Percentiles rank a stretch among this genome's conserved stretches.
Evolutionary conservation across 2,888 invertebrate species (phyloP).

Genomic region (Diogma glabrata): DNA sequence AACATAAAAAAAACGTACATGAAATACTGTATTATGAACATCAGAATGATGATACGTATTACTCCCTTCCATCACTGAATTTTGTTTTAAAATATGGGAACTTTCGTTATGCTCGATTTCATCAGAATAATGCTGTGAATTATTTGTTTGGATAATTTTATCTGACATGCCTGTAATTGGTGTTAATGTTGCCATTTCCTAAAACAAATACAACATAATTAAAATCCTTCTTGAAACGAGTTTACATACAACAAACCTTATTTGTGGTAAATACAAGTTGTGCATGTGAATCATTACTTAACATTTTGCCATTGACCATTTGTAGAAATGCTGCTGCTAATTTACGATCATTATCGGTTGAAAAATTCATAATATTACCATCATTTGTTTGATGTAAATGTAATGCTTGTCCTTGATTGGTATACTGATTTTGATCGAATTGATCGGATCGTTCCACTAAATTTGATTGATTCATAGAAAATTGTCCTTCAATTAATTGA

Average conservation of each 20-base stretch:
- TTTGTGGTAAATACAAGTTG: conserved; percentile 19
- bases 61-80: too few species aligned
- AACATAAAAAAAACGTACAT: too few species aligned
- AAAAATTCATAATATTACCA: too few species aligned
- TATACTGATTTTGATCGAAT: not conserved
- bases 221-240: not conserved
- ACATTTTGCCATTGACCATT: conserved; percentile 16
- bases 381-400: conserved; percentile 13
- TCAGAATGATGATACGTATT: too few species aligned
- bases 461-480: not conserved
- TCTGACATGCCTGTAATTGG: conserved; percentile 6
- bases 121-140: not conserved
- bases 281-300: conserved; percentile 14
- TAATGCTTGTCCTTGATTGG: too few species aligned
- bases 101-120: not conserved
- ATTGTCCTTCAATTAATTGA: not conserved
- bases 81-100: not conserved
- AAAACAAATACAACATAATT: not conserved
- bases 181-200: conserved; percentile 14
- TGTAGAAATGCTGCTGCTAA: conserved; percentile 17
- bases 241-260: conserved; percentile 14
- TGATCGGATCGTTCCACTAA: not conserved
- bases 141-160: not conserved
- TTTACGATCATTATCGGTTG: conserved; percentile 16
- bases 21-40: too few species aligned